Evolutionary conservation across 2,113 vertebrate species (phyloP), one percentile per base, ranked within the genome.

Genomic region (Epinephelus moara): DNA sequence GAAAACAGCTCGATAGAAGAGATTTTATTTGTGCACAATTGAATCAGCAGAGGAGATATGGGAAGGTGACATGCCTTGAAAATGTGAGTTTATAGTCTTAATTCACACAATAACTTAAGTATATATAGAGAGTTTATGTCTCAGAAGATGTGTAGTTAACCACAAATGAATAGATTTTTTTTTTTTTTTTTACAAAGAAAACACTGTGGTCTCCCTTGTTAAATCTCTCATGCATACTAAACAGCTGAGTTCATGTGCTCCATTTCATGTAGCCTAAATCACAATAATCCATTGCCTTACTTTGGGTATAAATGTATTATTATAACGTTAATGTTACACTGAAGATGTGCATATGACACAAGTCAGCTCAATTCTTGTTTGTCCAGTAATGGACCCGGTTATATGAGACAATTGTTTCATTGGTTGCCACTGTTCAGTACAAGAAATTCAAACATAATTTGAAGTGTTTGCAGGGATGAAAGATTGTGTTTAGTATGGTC

Each of bases 21-120:
- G 9, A 69, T 66, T 85, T 55, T 45, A 73, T 45, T 40, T 71
- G 49, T 57, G 53, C 49, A 68, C 18, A 69, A 56, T 0, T 52
- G 47, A 55, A 6, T 68, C 33, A 50, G 37, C 4, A 42, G 53
- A 77, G 25, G 49, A 25, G 23, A 49, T 55, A n/a, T 21, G 18
- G 3, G 9, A 47, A 40, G 37, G 62, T 37, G 47, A 55, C 18
- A 45, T 25, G 47, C 55, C 14, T 50, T 50, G n/a, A n/a, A 57
- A 40, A 57, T 76, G 19, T 45, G 40, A 50, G n/a, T 67, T 60
- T 49, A 53, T 9, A 30, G 4, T 76, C 57, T 62, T 17, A 49
- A 49, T 47, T 55, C 10, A 30, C 17, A 33, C 21, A 61, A 27
- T 27, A 27, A 59, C 9, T 13, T 25, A 25, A 11, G 2, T 40